Percentiles rank a stretch among this genome's conserved stretches.
These are phyloP conservation scores for Leptonema lineaticorne DNA, from an alignment of 1,140 invertebrate species.

Conservation along the genomic window DNA sequence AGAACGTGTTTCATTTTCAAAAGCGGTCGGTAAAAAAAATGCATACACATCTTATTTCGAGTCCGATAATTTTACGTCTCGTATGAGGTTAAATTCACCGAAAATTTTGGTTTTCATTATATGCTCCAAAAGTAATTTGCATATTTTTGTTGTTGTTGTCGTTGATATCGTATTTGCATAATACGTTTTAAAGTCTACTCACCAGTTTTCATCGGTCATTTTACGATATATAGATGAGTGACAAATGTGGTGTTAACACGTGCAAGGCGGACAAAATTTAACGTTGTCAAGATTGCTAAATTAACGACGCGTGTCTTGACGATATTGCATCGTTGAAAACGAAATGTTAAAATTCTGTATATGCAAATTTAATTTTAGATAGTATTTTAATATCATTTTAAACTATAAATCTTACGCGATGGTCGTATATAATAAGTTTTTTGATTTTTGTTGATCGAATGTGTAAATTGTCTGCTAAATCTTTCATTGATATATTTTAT, in stretches of 20 bases:
- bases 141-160: no score
- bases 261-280: not conserved
- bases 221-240: not conserved
- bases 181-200: no score
- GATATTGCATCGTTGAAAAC: not conserved
- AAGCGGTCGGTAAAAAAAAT: slow-evolving; percentile 22
- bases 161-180: no score
- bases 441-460: no score
- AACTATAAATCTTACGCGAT: no score
- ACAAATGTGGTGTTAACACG: not conserved
- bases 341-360: not conserved
- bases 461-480: no score
- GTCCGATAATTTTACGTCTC: not conserved
- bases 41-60: slow-evolving; percentile 12
- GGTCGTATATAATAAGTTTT: no score
- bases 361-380: no score
- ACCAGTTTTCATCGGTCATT: not conserved
- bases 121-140: no score
- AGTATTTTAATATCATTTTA: no score
- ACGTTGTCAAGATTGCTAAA: not conserved
- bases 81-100: not conserved
- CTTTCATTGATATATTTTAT: no score
- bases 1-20: slow-evolving; percentile 24
- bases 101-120: not conserved
- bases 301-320: not conserved